phyloP scores from a whole-genome alignment of 2,888 invertebrate species.

The Eupeodes latifasciatus region DNA sequence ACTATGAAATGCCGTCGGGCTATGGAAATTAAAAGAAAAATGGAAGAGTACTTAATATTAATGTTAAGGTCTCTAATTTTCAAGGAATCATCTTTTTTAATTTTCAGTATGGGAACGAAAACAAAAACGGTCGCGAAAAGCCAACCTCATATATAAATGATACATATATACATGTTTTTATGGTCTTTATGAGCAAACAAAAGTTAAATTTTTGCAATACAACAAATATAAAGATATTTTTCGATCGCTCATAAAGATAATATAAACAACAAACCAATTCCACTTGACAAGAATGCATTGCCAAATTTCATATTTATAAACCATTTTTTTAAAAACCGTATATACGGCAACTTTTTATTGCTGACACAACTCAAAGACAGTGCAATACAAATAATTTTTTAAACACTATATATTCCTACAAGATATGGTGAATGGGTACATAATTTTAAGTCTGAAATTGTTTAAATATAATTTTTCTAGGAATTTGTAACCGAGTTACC shows the following conservation, averaged over 20 bases:
- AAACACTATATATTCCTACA: not conserved
- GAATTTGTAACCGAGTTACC: too few relatives aligned
- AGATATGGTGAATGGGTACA: too few relatives aligned
- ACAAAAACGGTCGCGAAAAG: too few relatives aligned
- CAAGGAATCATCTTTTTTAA: too few relatives aligned
- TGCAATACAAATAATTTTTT: not conserved
- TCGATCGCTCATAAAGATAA: constrained; percentile 1
- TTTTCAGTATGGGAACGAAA: too few relatives aligned
- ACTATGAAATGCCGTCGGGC: too few relatives aligned
- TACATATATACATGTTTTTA: not conserved
- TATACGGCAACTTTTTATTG: not conserved
- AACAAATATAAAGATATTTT: not conserved
- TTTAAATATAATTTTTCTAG: too few relatives aligned
- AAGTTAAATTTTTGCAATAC: not conserved
- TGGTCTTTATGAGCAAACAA: too few relatives aligned
- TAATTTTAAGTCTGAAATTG: too few relatives aligned
- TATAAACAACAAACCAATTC: constrained; percentile 35
- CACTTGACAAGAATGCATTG: constrained; percentile 48
- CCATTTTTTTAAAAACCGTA: not conserved
- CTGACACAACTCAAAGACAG: not conserved
- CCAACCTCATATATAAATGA: not conserved
- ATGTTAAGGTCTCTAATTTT: too few relatives aligned
- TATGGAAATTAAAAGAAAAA: too few relatives aligned
- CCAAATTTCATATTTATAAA: constrained; percentile 22
- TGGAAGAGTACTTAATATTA: too few relatives aligned